Base-by-base conservation (phyloP, 2,113 vertebrate genomes). In the Cichladusa arquata region DNA sequence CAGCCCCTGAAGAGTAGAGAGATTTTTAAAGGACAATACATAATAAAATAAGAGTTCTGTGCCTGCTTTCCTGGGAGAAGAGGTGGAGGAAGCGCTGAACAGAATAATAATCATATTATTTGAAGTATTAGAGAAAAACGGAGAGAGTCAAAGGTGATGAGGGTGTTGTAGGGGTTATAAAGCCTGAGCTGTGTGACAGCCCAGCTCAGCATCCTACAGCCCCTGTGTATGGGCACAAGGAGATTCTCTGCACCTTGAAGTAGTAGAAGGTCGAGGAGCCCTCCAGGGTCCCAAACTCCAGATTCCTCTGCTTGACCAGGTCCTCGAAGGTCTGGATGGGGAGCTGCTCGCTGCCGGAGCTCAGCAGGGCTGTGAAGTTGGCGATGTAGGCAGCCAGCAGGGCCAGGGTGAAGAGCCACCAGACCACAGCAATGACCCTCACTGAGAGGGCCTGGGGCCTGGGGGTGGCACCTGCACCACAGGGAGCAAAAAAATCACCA, bases 401-500 rank as follows among this genome's bases (percentile, higher is more conserved):
- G 67, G 98, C 92, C 8, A 99, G 92, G 38, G 98, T 97, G 94
- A 99, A 99, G 9, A 99, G 85, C 99, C 99, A 99, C 99, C 99
- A 99, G 96, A 98, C 97, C 50, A 98, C 97, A 3, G 98, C 97
- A 9, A 99, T 89, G 3, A 99, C 82, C 5, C 98, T 97, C 70
- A 98, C 98, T 1, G 98, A 98, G 15, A 98, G 69, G 1, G 98
- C 98, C 93, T 98, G 99, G 8, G 99, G 98, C 42, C 98, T 98
- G 85, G 98, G 99, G 4, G 98, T 98, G 13, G 97, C 98, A 42
- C 99, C 99, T 99, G 91, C 33, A 12, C 0, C 2, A 28, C 5
- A 18, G 34, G 50, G 25, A 66, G 73, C 5, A 4, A 0, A 40
- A 1, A 16, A 51, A 36, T 2, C 51, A 16, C 57, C 1, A 5